These are phyloP conservation scores for Prunella strophiata DNA, from an alignment of 2,797 vertebrate species.

Conservation along the genomic window DNA sequence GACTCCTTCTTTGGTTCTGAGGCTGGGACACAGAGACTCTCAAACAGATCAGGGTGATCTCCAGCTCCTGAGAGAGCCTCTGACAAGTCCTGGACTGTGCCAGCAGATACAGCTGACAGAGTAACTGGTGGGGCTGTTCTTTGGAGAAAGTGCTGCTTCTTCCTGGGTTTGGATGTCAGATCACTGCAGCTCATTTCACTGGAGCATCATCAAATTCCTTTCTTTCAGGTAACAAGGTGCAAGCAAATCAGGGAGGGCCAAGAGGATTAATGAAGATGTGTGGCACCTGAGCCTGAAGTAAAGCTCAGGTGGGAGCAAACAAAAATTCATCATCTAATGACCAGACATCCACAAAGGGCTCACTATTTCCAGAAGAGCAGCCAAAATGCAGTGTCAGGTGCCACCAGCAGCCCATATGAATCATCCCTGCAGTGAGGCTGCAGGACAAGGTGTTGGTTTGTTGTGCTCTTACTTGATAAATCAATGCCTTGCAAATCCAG, in stretches of 20 bases:
- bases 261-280: slow-evolving; percentile 58
- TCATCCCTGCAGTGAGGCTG: neutral
- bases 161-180: slow-evolving; percentile 27
- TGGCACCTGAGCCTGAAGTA: slow-evolving; percentile 25
- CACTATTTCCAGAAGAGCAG: neutral
- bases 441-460: neutral
- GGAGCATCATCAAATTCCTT: slow-evolving; percentile 41
- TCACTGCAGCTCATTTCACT: neutral
- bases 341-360: slow-evolving; percentile 26
- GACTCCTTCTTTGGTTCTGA: too few species aligned
- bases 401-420: slow-evolving; percentile 1
- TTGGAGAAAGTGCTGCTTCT: slow-evolving; percentile 37
- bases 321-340: slow-evolving; percentile 11
- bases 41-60: too few species aligned
- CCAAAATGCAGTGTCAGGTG: slow-evolving; percentile 2
- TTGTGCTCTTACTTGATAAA: neutral
- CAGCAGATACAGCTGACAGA: neutral
- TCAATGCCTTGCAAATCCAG: neutral
- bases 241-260: neutral
- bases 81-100: neutral
- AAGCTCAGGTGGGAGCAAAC: slow-evolving; percentile 16
- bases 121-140: slow-evolving; percentile 35
- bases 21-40: too few species aligned
- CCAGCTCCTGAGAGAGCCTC: too few species aligned
- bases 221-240: slow-evolving; percentile 43